A percentile compares a stretch with the other conserved stretches of the same genome.
These are phyloP conservation scores for Struthio camelus DNA, from an alignment of 2,113 vertebrate genomes.

Conservation along the genomic window DNA sequence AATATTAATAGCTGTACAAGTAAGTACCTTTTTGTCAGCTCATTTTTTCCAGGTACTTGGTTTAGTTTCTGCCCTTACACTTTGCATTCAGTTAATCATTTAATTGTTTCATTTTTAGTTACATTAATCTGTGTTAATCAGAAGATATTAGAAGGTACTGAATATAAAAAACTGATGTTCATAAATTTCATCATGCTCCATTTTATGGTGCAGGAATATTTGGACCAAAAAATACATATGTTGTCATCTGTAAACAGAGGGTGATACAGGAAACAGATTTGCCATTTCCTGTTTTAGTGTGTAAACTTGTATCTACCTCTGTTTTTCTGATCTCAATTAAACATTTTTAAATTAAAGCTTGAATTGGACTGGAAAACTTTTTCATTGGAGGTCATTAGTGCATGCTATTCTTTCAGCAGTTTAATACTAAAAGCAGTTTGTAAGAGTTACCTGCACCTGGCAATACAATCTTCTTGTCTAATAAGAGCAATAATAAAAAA, in stretches of 20 bases:
- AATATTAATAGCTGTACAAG: neutral
- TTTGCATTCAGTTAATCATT: neutral
- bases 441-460: neutral
- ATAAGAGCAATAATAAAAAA: neutral
- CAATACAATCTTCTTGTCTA: neutral
- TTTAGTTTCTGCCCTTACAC: neutral
- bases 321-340: neutral
- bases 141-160: neutral
- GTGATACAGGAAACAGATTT: neutral
- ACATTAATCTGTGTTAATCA: neutral
- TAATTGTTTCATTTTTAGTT: neutral
- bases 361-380: neutral
- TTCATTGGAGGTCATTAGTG: neutral
- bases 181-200: neutral
- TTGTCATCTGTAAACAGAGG: neutral
- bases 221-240: neutral
- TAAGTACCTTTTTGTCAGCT: neutral
- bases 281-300: neutral
- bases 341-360: constrained; percentile 7
- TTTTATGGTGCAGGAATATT: neutral
- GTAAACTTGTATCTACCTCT: neutral
- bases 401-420: neutral
- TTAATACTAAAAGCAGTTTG: neutral
- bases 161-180: neutral
- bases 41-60: neutral